Evolutionary conservation across 2,888 invertebrate species (phyloP).

Genomic region (Ptychoptera albimana): DNA sequence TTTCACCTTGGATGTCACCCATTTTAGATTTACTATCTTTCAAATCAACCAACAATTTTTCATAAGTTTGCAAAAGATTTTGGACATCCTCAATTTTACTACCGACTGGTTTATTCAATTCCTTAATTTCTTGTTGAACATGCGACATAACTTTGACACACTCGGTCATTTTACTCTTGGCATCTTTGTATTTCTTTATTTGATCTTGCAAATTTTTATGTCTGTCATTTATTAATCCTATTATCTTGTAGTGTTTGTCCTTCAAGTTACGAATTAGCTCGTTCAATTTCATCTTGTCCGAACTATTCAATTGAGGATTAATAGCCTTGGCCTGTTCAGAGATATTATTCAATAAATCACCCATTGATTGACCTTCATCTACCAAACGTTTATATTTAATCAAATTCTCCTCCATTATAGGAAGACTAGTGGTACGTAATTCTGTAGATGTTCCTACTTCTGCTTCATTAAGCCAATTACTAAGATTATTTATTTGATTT

Average conservation of each 20-base stretch:
- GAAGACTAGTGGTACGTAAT: conserved; percentile 61
- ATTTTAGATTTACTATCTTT: conserved; percentile 64
- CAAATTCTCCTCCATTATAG: conserved; percentile 72
- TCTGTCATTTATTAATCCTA: conserved; percentile 59
- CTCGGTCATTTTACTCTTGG: conserved; percentile 63
- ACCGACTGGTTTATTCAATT: conserved; percentile 73
- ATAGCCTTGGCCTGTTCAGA: conserved; percentile 67
- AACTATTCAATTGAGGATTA: conserved; percentile 63
- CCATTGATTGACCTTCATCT: conserved; percentile 54
- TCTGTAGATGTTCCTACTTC: conserved; percentile 74
- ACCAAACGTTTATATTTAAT: conserved; percentile 69
- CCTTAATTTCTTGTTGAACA: conserved; percentile 69
- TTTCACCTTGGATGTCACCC: conserved; percentile 59
- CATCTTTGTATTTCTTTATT: conserved; percentile 66
- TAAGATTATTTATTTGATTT: conserved; percentile 59
- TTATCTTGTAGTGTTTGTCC: conserved; percentile 61
- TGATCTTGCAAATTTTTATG: conserved; percentile 56
- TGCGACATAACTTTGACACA: conserved; percentile 62
- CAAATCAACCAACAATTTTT: conserved; percentile 58
- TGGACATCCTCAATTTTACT: conserved; percentile 79
- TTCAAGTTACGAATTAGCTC: conserved; percentile 64
- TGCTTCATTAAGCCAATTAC: conserved; percentile 80
- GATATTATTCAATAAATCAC: conserved; percentile 55
- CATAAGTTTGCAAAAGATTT: conserved; percentile 60
- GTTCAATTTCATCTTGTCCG: conserved; percentile 68